Conservation (phyloP, 2,888 invertebrate genomes). For the Tetheella fluctuosa region DNA sequence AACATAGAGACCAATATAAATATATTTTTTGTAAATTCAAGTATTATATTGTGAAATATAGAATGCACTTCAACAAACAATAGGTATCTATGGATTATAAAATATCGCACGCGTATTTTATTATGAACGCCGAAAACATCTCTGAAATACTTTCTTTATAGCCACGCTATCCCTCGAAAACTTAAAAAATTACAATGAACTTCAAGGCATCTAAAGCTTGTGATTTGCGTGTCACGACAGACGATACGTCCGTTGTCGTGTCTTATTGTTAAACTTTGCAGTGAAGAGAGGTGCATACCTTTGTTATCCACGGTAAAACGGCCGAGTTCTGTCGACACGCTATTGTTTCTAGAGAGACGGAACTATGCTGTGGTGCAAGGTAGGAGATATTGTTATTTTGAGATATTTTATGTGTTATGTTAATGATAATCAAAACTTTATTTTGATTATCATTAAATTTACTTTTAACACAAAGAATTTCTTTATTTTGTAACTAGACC, state of each 20-base stretch:
- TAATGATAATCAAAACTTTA: no score
- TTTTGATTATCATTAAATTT: no score
- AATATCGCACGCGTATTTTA: background rate
- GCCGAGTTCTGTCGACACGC: conserved; percentile 36
- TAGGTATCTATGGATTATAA: no score
- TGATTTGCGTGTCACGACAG: conserved; percentile 23
- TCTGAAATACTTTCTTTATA: background rate
- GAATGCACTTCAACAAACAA: no score
- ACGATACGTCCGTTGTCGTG: conserved; percentile 17
- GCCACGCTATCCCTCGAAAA: background rate
- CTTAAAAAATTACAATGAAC: conserved; percentile 6
- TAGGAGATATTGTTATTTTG: background rate
- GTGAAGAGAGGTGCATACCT: conserved; percentile 29
- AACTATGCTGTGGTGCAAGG: conserved; percentile 21
- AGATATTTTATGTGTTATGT: no score
- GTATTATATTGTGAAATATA: no score
- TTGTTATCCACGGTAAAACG: conserved; percentile 35
- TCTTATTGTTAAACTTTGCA: conserved; percentile 36
- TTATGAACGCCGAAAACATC: background rate
- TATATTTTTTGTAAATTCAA: no score
- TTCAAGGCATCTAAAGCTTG: conserved; percentile 17
- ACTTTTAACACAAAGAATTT: no score
- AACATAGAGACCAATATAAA: no score
- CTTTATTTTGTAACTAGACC: no score
- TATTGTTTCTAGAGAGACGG: conserved; percentile 31